A percentile compares a stretch with the other conserved stretches of the same genome.
Conservation (phyloP, 2,797 vertebrate species). For the Karalla daura region DNA sequence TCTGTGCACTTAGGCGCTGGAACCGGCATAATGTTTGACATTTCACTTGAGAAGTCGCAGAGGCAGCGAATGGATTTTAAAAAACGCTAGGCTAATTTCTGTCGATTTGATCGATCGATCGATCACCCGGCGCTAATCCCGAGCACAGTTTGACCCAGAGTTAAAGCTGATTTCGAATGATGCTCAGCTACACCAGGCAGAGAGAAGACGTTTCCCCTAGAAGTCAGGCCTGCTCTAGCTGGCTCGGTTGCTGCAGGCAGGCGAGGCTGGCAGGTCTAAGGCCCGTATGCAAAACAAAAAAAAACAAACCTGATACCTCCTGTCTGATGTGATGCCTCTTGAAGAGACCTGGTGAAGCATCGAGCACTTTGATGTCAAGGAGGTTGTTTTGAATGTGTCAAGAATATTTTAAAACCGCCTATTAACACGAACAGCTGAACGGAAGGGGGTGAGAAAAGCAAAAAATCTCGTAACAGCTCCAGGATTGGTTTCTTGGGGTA, state of each 20-base stretch:
- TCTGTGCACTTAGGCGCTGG: background rate
- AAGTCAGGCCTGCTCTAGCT: conserved; percentile 44
- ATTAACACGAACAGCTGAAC: conserved; percentile 46
- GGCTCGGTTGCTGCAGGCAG: conserved; percentile 53
- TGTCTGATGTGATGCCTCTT: conserved; percentile 67
- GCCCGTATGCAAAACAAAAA: conserved; percentile 54
- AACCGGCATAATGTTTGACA: background rate
- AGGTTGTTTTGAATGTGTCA: conserved; percentile 71
- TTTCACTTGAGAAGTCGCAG: background rate
- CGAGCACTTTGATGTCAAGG: conserved; percentile 71
- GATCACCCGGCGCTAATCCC: background rate
- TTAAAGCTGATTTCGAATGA: conserved; percentile 51
- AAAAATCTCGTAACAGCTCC: conserved; percentile 31
- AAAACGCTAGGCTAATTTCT: background rate
- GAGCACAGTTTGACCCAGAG: conserved; percentile 17
- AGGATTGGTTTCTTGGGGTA: conserved; percentile 31
- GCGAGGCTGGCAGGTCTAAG: conserved; percentile 51
- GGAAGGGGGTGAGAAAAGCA: conserved; percentile 1
- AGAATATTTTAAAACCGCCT: conserved; percentile 68
- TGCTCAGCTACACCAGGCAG: conserved; percentile 35
- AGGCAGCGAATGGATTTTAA: background rate
- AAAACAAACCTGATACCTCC: conserved; percentile 26
- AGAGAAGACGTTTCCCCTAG: conserved; percentile 39
- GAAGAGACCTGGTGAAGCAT: conserved; percentile 61
- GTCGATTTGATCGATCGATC: background rate